Conservation (phyloP, 2,888 invertebrate species). For the Caenorhabditis becei region DNA sequence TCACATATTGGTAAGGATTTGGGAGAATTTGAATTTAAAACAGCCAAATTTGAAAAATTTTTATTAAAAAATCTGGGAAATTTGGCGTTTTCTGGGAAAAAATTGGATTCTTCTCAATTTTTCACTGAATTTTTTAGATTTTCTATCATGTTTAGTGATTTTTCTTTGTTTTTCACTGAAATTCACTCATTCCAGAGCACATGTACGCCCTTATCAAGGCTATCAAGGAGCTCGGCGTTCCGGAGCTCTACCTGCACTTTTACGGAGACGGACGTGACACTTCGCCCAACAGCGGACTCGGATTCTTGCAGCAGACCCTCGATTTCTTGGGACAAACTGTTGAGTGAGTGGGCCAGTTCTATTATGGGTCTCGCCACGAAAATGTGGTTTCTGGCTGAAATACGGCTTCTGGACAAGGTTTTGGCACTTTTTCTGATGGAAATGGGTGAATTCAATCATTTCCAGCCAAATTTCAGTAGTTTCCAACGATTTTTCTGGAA, state of each 20-base stretch:
- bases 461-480: too few relatives aligned
- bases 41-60: not conserved
- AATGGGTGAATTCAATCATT: too few relatives aligned
- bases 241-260: constrained; percentile 82
- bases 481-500: too few relatives aligned
- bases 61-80: not conserved
- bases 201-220: constrained; percentile 82
- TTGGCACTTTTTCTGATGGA: too few relatives aligned
- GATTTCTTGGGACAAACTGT: constrained; percentile 75
- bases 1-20: constrained; percentile 82
- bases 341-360: constrained; percentile 1
- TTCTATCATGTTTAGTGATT: not conserved
- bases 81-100: not conserved
- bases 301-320: constrained; percentile 80
- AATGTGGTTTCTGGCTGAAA: too few relatives aligned
- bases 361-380: too few relatives aligned
- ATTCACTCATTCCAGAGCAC: constrained; percentile 78
- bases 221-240: constrained; percentile 82
- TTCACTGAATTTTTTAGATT: too few relatives aligned
- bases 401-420: too few relatives aligned
- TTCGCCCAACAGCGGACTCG: constrained; percentile 82
- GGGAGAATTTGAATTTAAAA: not conserved
- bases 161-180: not conserved
- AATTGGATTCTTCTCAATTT: not conserved
- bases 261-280: constrained; percentile 82